Evolutionary conservation across 2,113 vertebrate genomes (phyloP), one percentile per base, ranked within the genome.

Genomic region (Origma solitaria): DNA sequence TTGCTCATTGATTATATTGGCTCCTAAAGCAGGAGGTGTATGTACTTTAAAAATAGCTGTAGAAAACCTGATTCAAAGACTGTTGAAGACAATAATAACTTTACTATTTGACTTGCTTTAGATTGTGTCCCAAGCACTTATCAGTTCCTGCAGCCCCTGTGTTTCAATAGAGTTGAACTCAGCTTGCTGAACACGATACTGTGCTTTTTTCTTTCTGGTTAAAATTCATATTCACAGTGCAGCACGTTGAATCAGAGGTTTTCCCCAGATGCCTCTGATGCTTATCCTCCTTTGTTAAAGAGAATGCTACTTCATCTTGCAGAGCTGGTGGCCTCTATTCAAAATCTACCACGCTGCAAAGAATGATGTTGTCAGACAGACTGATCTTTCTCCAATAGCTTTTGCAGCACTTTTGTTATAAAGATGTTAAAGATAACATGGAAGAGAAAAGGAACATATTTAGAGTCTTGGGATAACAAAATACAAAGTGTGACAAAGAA

Each of bases 201-300:
- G 68, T 64, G 37, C 7, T 66, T 92, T 83, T 86, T 92, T 57
- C 66, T 69, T 68, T 11, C 50, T 86, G 60, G 49, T 68, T 95
- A 61, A 80, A 95, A 96, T 94, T 94, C 77, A 70, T 57, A 92
- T 92, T 95, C 94, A 93, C 64, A 75, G 60, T 38, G 56, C 90
- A 94, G 90, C 82, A 68, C 82, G 94, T 49, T 60, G 93, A 94
- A 90, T 84, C 72, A 61, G 84, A 82, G 80, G 72, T 94, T 96
- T 90, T 83, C 94, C 95, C 88, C 54, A 78, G 94, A 68, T 90
- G 88, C 88, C 87, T 93, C 95, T 93, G 92, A 95, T 97, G 76
- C 92, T 97, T 94, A 93, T 96, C 93, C 79, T 93, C 72, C 69
- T 95, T 96, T 97, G 94, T 95, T 71, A 60, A 56, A 73, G 76